phyloP scores from a whole-genome alignment of 2,888 invertebrate genomes.

The Caenorhabditis sp. region DNA sequence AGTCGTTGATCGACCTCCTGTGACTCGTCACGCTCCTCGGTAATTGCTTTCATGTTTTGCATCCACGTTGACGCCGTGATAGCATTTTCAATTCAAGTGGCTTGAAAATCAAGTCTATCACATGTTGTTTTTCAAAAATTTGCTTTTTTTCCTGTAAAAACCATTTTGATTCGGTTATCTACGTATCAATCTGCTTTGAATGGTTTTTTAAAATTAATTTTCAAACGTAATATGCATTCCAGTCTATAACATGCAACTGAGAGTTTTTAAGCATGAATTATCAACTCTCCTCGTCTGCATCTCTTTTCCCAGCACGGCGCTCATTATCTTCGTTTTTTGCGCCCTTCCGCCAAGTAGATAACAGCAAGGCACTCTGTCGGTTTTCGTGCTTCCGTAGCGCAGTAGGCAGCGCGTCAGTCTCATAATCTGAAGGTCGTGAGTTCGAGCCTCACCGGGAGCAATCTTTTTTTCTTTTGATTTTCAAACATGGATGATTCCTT shows the following conservation, averaged over 20 bases:
- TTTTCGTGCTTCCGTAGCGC: constrained; percentile 86
- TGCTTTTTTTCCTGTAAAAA: neutral
- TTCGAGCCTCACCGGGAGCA: constrained; percentile 90
- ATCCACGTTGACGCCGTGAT: constrained; percentile 45
- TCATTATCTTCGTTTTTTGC: neutral
- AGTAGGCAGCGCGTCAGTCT: constrained; percentile 94
- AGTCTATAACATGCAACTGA: no score
- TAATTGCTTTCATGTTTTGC: constrained; percentile 58
- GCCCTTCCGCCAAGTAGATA: constrained; percentile 4
- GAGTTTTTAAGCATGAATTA: no score
- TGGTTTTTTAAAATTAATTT: no score
- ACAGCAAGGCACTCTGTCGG: neutral
- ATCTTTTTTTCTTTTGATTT: constrained; percentile 65
- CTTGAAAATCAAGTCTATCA: constrained; percentile 36
- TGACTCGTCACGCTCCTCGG: constrained; percentile 53
- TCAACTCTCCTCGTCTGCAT: no score
- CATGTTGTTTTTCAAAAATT: constrained; percentile 16
- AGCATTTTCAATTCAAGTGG: constrained; percentile 55
- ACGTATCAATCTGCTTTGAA: no score
- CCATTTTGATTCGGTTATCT: no score
- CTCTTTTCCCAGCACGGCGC: no score
- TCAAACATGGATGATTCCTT: no score
- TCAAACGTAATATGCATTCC: no score
- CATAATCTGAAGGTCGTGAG: constrained; percentile 96
- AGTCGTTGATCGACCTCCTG: constrained; percentile 60